A percentile compares a stretch with the other conserved stretches of the same genome.
phyloP scores from a whole-genome alignment of 2,888 invertebrate genomes.

The Prionchulus punctatus region DNA sequence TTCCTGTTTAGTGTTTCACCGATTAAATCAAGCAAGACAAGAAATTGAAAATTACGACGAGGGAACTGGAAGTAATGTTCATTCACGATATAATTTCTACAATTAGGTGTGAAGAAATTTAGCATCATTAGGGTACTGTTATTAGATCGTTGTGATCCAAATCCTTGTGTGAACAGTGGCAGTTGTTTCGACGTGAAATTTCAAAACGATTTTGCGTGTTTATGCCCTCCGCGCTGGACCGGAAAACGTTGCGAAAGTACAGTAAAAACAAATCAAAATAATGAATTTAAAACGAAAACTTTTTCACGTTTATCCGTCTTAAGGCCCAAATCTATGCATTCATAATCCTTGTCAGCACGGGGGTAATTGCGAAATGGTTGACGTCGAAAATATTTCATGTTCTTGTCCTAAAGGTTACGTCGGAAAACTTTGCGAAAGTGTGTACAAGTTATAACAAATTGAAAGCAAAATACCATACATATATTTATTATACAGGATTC shows the following conservation, averaged over 20 bases:
- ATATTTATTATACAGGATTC: conserved; percentile 2
- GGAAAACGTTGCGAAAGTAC: conserved; percentile 8
- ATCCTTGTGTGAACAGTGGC: conserved; percentile 4
- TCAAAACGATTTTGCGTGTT: neutral
- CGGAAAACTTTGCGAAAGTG: conserved; percentile 1
- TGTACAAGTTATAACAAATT: neutral
- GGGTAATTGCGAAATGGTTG: neutral
- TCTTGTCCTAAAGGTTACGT: conserved; percentile 1
- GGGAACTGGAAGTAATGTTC: too few relatives aligned
- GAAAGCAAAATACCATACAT: too few relatives aligned
- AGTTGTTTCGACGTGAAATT: conserved; percentile 1
- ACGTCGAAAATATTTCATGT: neutral
- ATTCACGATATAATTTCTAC: too few relatives aligned
- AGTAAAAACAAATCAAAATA: too few relatives aligned
- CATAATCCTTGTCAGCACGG: conserved; percentile 3
- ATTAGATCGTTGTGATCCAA: neutral
- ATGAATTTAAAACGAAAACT: too few relatives aligned
- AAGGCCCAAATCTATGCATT: conserved; percentile 3
- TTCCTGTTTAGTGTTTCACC: too few relatives aligned
- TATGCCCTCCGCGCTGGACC: conserved; percentile 5
- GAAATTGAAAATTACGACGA: too few relatives aligned
- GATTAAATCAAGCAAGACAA: too few relatives aligned
- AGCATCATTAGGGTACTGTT: too few relatives aligned
- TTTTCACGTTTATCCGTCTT: too few relatives aligned
- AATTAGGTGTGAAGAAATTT: too few relatives aligned